Percentiles rank a stretch among this genome's conserved stretches.
These are phyloP conservation scores for Hippocampus zosterae DNA, from an alignment of 2,113 vertebrate genomes.

Conservation along the genomic window DNA sequence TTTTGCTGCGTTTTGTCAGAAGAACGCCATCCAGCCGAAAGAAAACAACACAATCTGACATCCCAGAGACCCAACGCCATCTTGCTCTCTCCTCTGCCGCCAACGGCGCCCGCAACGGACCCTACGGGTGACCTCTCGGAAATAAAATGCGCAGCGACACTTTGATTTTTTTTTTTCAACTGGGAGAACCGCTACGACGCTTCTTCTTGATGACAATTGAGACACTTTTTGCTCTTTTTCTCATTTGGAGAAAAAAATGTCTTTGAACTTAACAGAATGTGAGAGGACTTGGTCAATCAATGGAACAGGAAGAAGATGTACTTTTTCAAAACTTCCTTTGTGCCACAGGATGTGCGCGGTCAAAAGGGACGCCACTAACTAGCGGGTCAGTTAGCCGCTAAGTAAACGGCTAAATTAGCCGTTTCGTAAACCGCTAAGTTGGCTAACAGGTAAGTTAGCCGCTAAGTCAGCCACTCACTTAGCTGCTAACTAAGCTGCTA, in stretches of 20 bases:
- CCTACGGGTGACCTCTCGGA: not conserved
- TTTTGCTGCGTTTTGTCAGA: not conserved
- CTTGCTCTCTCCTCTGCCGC: not conserved
- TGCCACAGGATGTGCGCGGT: not conserved
- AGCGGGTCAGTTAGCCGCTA: not conserved
- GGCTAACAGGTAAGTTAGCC: not conserved
- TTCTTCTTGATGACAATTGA: not conserved
- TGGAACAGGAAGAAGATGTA: not conserved
- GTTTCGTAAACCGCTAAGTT: not conserved
- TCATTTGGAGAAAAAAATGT: not conserved
- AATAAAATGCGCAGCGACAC: conserved; percentile 7
- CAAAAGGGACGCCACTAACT: not conserved
- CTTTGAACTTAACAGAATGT: not conserved
- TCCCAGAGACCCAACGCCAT: not conserved
- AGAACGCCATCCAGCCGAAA: not conserved
- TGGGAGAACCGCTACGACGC: not conserved
- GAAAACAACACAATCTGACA: conserved; percentile 4
- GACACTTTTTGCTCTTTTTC: not conserved
- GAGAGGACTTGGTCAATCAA: not conserved
- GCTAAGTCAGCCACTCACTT: not conserved
- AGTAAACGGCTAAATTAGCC: not conserved
- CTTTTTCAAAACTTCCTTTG: not conserved
- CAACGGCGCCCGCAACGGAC: not conserved
- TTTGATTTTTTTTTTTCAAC: conserved; percentile 7
- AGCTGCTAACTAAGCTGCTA: not conserved